phyloP scores from a whole-genome alignment of 2,113 vertebrate genomes.

The Oreotrochilus melanogaster region DNA sequence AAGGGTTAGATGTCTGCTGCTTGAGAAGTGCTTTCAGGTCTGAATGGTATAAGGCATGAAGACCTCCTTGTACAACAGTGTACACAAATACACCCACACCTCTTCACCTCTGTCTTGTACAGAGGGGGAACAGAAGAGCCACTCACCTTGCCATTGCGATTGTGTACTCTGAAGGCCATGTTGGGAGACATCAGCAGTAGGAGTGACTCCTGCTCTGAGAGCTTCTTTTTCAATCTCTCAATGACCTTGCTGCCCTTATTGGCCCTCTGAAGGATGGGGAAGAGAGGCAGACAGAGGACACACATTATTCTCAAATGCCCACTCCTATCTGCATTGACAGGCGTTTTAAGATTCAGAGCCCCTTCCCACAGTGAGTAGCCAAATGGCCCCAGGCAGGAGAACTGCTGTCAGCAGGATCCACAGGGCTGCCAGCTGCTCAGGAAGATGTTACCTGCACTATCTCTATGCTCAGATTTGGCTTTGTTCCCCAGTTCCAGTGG shows the following conservation, averaged over 20 bases:
- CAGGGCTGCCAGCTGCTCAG: background rate
- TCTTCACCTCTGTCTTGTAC: rapidly evolving
- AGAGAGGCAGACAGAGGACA: constrained; percentile 5
- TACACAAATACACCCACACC: rapidly evolving
- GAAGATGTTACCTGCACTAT: background rate
- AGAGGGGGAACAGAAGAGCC: background rate
- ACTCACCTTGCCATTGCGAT: constrained; percentile 91
- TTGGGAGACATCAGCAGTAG: constrained; percentile 92
- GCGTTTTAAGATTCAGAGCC: background rate
- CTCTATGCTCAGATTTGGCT: background rate
- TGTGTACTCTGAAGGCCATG: constrained; percentile 94
- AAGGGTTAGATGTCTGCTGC: background rate
- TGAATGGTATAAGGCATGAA: background rate
- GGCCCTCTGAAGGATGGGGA: constrained; percentile 80
- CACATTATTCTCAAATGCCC: background rate
- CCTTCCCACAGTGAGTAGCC: background rate
- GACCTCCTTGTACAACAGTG: background rate
- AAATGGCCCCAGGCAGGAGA: background rate
- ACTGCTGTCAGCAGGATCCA: background rate
- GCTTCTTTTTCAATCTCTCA: constrained; percentile 92
- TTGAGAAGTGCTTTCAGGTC: background rate
- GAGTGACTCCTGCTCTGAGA: constrained; percentile 92
- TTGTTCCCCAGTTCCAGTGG: background rate
- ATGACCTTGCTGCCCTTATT: constrained; percentile 90
- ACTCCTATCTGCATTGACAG: background rate